Evolutionary conservation across 2,113 vertebrate species (phyloP), one percentile per base, ranked within the genome.

Genomic region (Cephalopterus ornatus): DNA sequence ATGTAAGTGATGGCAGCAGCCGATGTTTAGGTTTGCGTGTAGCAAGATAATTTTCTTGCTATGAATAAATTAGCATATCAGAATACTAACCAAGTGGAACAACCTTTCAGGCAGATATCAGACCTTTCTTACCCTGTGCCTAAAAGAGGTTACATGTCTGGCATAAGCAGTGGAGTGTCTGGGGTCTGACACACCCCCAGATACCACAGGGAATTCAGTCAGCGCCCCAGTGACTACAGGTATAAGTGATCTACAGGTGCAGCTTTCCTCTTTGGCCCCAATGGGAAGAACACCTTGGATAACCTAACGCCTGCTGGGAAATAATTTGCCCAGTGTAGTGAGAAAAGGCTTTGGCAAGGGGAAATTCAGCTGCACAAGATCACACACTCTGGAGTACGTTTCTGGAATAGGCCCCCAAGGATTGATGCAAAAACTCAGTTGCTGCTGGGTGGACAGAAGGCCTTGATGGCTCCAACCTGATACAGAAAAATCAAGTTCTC

Each of bases 1-100:
- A 79, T 17, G 18, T 42, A 85, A 83, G 58, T 35, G 44, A 42
- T 1, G 3, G 39, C 59, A 76, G 37, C 59, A 77, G 70, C 21
- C n/a, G 65, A 18, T 8, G 24, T 63, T 78, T 72, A 55, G 33
- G 47, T 90, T 80, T 77, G 42, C 70, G 33, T 78, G 33, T 30
- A 15, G 61, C 52, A 72, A 71, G 70, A 42, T 88, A 7, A 32
- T 87, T 82, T 66, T 76, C 27, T 72, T 85, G 2, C 37, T 39
- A 42, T 62, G 63, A 94, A 94, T 93, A 92, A 52, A 90, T 95
- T 82, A 92, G 15, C 62, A 95, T 88, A 93, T 76, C 79, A 93
- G 71, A 94, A 94, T 94, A 92, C 39, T 83, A 95, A 92, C 10
- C 33, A 85, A 68, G 70, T 39, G 14, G 37, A 94, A 79, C 58